Conservation (phyloP, 2,113 vertebrate species). For the Apteryx mantelli region DNA sequence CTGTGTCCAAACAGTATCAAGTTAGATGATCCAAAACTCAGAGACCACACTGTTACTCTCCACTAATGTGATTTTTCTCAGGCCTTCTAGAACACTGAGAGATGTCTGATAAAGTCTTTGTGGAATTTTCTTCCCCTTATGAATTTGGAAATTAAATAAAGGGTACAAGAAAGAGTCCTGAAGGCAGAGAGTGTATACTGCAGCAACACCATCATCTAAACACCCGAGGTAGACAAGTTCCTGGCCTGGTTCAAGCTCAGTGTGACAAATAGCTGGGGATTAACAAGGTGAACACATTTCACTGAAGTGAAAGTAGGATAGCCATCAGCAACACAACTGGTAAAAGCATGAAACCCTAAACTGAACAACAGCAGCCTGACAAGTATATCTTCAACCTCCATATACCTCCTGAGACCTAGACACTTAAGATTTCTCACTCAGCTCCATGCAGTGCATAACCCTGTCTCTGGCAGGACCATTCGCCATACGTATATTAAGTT, state of each 20-base stretch:
- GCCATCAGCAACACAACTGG: not conserved
- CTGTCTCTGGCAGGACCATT: not conserved
- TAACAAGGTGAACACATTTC: not conserved
- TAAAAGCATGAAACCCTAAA: not conserved
- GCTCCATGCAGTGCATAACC: not conserved
- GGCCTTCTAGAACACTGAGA: not conserved
- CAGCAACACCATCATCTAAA: not conserved
- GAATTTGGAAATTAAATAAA: not conserved
- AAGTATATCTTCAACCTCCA: not conserved
- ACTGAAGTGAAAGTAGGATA: not conserved
- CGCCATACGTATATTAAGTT: not conserved
- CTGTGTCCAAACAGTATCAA: not conserved
- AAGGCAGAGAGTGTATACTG: not conserved
- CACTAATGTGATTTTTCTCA: not conserved
- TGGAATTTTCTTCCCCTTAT: not conserved
- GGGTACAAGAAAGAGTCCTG: not conserved
- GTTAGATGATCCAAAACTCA: not conserved
- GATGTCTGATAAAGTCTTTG: not conserved
- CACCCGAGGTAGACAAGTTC: not conserved
- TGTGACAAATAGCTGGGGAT: not conserved
- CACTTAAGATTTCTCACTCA: not conserved
- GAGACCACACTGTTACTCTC: not conserved
- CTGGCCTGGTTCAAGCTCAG: not conserved
- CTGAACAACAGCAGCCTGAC: not conserved
- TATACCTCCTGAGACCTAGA: not conserved